Conservation (phyloP, 2,113 vertebrate genomes). For the Brevimyrus niger region DNA sequence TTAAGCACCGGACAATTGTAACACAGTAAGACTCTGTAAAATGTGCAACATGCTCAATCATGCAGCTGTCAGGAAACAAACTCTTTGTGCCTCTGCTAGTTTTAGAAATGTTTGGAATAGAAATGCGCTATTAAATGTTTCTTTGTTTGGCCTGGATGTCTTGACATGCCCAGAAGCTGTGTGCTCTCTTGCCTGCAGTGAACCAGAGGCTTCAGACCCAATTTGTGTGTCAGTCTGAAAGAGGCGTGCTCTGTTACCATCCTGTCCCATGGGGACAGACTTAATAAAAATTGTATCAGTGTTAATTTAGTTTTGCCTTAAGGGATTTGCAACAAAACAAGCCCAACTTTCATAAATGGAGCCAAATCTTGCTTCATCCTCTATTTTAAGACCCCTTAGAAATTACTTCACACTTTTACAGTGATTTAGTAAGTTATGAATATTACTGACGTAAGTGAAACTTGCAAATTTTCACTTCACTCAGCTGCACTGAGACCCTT, state of each 20-base stretch:
- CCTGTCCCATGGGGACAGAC: not conserved
- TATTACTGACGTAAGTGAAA: not conserved
- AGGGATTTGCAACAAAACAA: not conserved
- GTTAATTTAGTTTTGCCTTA: not conserved
- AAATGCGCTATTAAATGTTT: not conserved
- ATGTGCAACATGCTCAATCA: not conserved
- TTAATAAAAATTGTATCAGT: slow-evolving; percentile 14
- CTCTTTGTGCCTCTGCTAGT: not conserved
- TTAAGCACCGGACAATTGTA: not conserved
- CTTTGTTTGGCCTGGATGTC: not conserved
- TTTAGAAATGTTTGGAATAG: not conserved
- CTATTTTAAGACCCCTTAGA: not conserved
- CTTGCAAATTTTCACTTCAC: not conserved
- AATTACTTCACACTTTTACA: not conserved
- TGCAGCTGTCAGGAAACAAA: not conserved
- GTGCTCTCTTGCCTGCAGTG: not conserved
- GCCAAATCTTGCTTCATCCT: not conserved
- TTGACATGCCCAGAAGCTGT: slow-evolving; percentile 1
- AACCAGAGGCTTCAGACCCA: not conserved
- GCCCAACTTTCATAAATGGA: not conserved
- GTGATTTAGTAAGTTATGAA: not conserved
- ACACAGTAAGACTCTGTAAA: not conserved
- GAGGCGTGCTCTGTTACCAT: not conserved
- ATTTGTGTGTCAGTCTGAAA: not conserved
- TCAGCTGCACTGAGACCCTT: not conserved